Evolutionary conservation across 2,797 vertebrate species (phyloP), one percentile per base, ranked within the genome.

Genomic region (Ctenopoma multispine): DNA sequence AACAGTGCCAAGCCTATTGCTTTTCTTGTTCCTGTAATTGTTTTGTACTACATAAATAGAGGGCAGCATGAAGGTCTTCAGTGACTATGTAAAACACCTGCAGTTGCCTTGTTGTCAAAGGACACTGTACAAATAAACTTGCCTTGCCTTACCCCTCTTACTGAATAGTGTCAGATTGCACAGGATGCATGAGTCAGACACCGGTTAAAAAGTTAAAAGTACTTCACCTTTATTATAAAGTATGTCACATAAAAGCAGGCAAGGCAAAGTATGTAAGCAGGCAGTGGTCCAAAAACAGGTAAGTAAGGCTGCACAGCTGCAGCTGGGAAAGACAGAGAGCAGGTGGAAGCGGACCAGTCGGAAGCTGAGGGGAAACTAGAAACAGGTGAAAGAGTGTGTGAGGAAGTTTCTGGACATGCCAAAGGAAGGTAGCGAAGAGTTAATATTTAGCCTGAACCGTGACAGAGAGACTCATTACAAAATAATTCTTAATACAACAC

Each of bases 11-110:
- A 24, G 31, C 40, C 40, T 43, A 24, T 44, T 38, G 65, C 29
- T 65, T 62, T 38, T 57, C 24, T 58, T 63, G 34, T 59, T 69
- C 49, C 50, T 64, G 11, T 68, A 61, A 51, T 67, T 65, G 50
- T 79, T 65, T 57, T 43, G 8, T 61, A n/a, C 27, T 3, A 9
- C 54, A 51, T 18, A 36, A 58, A 58, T 23, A 40, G 17, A 36
- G 31, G 49, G 36, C 3, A 0, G 8, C 46, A 64, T 36, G 2
- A 60, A 41, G n/a, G 36, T 41, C 57, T 17, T 7, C 15, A 46
- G n/a, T 38, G 7, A 3, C n/a, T n/a, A 24, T 20, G 20, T 51
- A 41, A 58, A 57, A 20, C 20, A 15, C 40, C 7, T 43, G 47
- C 23, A 56, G 21, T 12, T 34, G 17, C 11, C 34, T 43, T 12